phyloP scores from a whole-genome alignment of 2,888 invertebrate species.

The Crossocerus cetratus region DNA sequence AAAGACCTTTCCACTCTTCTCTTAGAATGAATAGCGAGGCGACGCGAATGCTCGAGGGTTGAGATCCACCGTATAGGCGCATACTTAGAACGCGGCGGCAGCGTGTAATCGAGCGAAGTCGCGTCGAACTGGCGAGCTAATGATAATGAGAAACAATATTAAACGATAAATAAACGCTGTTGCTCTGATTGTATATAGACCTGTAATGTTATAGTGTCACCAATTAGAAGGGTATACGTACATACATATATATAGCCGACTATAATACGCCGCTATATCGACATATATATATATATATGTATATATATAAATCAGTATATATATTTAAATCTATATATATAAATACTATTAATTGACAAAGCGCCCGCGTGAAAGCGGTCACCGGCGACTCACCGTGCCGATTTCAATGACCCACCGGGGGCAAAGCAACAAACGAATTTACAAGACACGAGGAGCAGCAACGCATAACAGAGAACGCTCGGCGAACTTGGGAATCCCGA shows the following conservation, averaged over 20 bases:
- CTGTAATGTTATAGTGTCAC: slow-evolving; percentile 58
- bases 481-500: slow-evolving; percentile 2
- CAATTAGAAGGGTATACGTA: slow-evolving; percentile 45
- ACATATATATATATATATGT: slow-evolving; percentile 11
- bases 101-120: slow-evolving; percentile 6
- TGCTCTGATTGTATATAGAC: slow-evolving; percentile 70
- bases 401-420: slow-evolving; percentile 37
- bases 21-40: too few species aligned
- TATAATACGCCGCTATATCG: not conserved
- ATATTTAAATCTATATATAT: slow-evolving; percentile 24
- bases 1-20: not conserved
- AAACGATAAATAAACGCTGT: slow-evolving; percentile 58
- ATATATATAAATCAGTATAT: slow-evolving; percentile 25
- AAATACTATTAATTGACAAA: slow-evolving; percentile 21
- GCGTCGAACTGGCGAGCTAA: slow-evolving; percentile 31
- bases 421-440: slow-evolving; percentile 35
- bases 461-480: slow-evolving; percentile 7
- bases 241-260: slow-evolving; percentile 19
- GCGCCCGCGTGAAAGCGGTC: slow-evolving; percentile 7
- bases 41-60: too few species aligned
- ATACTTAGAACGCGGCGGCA: slow-evolving; percentile 5
- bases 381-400: slow-evolving; percentile 26
- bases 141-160: slow-evolving; percentile 31
- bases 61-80: not conserved
- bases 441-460: slow-evolving; percentile 11